Evolutionary conservation across 92 coral and sea anemone genomes (phyloP).

Genomic region (Palythoa grandis): DNA sequence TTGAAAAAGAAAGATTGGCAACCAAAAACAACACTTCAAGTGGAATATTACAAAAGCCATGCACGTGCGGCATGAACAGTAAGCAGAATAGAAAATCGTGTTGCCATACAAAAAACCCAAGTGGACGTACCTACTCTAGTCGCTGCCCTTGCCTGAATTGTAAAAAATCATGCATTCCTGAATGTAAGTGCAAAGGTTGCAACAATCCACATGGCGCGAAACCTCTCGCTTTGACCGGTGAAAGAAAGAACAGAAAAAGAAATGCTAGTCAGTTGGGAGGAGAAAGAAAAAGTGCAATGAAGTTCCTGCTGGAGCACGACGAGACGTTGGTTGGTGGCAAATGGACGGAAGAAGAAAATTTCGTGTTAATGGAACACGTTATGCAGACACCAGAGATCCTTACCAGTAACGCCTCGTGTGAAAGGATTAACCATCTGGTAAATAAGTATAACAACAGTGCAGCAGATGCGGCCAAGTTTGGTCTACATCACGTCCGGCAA

Average conservation of each 20-base stretch:
- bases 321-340: slow-evolving; percentile 46
- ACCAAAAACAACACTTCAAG: not conserved
- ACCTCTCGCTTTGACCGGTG: not conserved
- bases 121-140: slow-evolving; percentile 47
- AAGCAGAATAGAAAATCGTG: slow-evolving; percentile 44
- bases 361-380: slow-evolving; percentile 48
- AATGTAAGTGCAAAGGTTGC: slow-evolving; percentile 61
- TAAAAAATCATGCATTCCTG: slow-evolving; percentile 33
- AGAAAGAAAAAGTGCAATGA: slow-evolving; percentile 47
- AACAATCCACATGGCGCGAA: slow-evolving; percentile 49
- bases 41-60: not conserved
- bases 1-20: slow-evolving; percentile 10
- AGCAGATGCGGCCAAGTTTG: slow-evolving; percentile 33
- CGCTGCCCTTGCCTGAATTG: slow-evolving; percentile 64
- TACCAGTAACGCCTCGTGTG: slow-evolving; percentile 15
- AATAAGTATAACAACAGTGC: slow-evolving; percentile 45
- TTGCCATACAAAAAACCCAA: slow-evolving; percentile 27
- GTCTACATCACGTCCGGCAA: slow-evolving; percentile 14
- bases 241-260: slow-evolving; percentile 38
- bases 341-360: slow-evolving; percentile 64
- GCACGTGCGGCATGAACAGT: slow-evolving; percentile 63
- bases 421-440: slow-evolving; percentile 33
- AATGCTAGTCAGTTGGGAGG: slow-evolving; percentile 46
- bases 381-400: slow-evolving; percentile 43
- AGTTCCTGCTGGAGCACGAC: slow-evolving; percentile 40